Base-by-base conservation (phyloP, 2,113 vertebrate species). In the Zapus hudsonius region DNA sequence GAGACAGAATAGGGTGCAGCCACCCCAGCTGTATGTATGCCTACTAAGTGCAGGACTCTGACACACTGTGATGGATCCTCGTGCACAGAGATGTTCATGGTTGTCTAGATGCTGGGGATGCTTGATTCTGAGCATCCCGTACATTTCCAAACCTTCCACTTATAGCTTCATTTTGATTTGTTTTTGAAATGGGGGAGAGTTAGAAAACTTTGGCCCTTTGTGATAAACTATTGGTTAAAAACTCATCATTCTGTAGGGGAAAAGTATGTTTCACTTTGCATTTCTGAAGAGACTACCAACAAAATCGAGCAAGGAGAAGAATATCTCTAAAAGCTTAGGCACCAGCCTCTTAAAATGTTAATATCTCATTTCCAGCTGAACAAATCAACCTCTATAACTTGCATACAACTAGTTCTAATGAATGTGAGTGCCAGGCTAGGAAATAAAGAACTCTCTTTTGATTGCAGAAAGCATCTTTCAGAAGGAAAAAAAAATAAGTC, bases 341-440 rank as follows among this genome's bases (percentile, higher is more conserved):
- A 97, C 98, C 95, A 95, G 96, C 96, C 94, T 98, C 97, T 98
- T 98, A 97, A 98, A 98, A 98, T 97, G 95, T 97, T 97, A 97
- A 98, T 97, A 95, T 94, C 95, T 96, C 93, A 85, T 96, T 98
- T 97, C 96, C 95, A 97, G 95, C 96, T 95, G 95, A 98, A 98
- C 95, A 97, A 98, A 98, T 96, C 98, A 97, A 96, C 95, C 92
- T 94, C 95, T 95, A 84, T 88, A 95, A 96, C 95, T 95, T 97
- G 84, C 92, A 97, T 95, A 92, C 92, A 97, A 97, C 95, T 91
- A 93, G 87, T 96, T 90, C 93, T 97, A 98, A 98, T 97, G 95
- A 98, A 96, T 96, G 93, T 88, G 95, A 96, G 90, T 93, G 90
- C 95, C 96, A 89, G 81, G 72, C n/a, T 9, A 29, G 94, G 95